A percentile compares a stretch with the other conserved stretches of the same genome.
These are phyloP conservation scores for Margarornis squamiger DNA, from an alignment of 2,797 vertebrate species.

Conservation along the genomic window DNA sequence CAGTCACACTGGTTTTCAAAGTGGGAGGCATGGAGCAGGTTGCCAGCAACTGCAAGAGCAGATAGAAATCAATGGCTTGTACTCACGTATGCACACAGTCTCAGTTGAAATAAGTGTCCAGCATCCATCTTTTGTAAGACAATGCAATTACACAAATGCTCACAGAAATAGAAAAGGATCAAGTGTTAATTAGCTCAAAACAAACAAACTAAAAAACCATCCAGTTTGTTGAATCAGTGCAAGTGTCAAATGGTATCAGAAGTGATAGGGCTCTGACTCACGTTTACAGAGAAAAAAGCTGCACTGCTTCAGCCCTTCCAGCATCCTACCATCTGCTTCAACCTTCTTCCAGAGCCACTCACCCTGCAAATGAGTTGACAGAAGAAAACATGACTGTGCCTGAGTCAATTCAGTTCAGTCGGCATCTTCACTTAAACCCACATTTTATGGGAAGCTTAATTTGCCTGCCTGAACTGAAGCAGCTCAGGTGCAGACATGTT, in stretches of 20 bases:
- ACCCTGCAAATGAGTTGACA: constrained; percentile 28
- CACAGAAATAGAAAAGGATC: background rate
- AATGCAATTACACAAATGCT: background rate
- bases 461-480: background rate
- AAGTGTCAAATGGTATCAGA: constrained; percentile 10
- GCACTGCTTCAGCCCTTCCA: constrained; percentile 13
- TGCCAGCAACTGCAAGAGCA: constrained; percentile 6
- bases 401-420: background rate
- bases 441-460: background rate
- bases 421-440: background rate
- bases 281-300: constrained; percentile 31
- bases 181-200: background rate
- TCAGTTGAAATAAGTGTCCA: background rate
- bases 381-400: constrained; percentile 7
- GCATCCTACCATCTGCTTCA: constrained; percentile 54
- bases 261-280: constrained; percentile 49
- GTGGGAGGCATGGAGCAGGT: background rate
- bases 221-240: constrained; percentile 5
- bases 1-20: constrained; percentile 27
- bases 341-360: constrained; percentile 8
- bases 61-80: background rate
- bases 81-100: background rate
- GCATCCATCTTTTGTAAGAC: background rate
- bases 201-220: background rate
- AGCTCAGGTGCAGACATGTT: background rate